Percentiles rank a stretch among this genome's conserved stretches.
Evolutionary conservation across 2,888 invertebrate genomes (phyloP).

Genomic region (Kuschelorhynchus macadamiae): DNA sequence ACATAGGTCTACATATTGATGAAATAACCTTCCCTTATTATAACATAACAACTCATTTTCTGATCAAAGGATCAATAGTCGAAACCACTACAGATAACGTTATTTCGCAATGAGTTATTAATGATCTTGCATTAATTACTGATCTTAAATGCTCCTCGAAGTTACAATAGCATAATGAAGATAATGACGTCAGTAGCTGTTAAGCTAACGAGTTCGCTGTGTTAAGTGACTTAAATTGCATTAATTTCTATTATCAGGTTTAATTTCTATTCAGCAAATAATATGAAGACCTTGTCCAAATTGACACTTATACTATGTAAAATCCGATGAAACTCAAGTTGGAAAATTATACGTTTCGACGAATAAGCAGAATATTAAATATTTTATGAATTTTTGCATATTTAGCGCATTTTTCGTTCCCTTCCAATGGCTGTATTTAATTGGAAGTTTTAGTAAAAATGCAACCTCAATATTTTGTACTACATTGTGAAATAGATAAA

Average conservation of each 20-base stretch:
- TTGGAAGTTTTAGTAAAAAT: too few relatives aligned
- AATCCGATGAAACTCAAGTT: background rate
- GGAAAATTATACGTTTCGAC: background rate
- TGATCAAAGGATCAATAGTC: too few relatives aligned
- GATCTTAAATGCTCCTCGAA: slow-evolving; percentile 5
- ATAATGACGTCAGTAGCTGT: slow-evolving; percentile 47
- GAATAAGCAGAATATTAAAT: slow-evolving; percentile 8
- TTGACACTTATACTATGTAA: slow-evolving; percentile 4
- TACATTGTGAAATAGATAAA: too few relatives aligned
- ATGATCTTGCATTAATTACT: slow-evolving; percentile 9
- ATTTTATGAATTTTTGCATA: background rate
- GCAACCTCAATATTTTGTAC: too few relatives aligned
- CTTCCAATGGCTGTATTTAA: too few relatives aligned
- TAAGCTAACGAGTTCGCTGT: slow-evolving; percentile 55
- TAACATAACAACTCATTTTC: too few relatives aligned
- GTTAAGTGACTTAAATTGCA: slow-evolving; percentile 56
- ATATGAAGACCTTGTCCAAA: slow-evolving; percentile 6
- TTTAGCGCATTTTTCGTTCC: too few relatives aligned
- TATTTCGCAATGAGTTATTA: background rate
- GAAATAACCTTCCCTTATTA: too few relatives aligned
- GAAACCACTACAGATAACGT: background rate
- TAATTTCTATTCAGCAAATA: slow-evolving; percentile 29
- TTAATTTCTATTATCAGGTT: slow-evolving; percentile 50
- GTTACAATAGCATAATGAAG: slow-evolving; percentile 27
- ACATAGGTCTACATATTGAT: too few relatives aligned